These are phyloP conservation scores for Pantala flavescens DNA, from an alignment of 1,140 invertebrate genomes.

Conservation along the genomic window DNA sequence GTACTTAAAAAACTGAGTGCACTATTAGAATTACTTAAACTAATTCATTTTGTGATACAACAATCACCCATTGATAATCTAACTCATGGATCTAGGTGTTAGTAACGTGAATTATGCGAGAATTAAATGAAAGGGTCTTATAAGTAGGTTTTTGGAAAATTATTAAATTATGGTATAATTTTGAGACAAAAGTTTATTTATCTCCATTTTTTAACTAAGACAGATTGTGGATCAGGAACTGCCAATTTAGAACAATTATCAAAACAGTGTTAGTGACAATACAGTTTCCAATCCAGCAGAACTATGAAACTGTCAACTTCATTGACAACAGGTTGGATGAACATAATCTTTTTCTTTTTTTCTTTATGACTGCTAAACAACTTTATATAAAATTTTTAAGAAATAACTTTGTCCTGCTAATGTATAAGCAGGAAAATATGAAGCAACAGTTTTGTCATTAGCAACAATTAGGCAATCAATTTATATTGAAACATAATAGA, in stretches of 20 bases:
- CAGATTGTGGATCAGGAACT: not conserved
- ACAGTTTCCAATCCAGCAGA: not conserved
- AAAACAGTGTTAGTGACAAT: slow-evolving; percentile 7
- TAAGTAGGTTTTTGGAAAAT: not conserved
- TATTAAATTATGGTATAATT: not conserved
- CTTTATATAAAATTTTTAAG: not conserved
- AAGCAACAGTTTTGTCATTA: too few species aligned
- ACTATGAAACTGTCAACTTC: not conserved
- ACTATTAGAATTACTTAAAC: too few species aligned
- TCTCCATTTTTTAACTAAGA: not conserved
- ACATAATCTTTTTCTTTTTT: not conserved
- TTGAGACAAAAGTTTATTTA: not conserved
- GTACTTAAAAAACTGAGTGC: too few species aligned
- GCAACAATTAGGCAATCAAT: too few species aligned
- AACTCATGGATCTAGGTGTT: too few species aligned
- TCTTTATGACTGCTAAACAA: not conserved
- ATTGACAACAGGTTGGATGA: not conserved
- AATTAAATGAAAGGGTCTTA: not conserved
- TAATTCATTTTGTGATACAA: too few species aligned
- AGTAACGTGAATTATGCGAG: too few species aligned
- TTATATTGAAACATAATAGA: too few species aligned
- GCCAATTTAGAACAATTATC: slow-evolving; percentile 2
- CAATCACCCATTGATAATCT: too few species aligned
- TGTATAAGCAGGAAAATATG: not conserved
- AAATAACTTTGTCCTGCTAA: not conserved